Base-by-base conservation (phyloP, 2,113 vertebrate species). In the Rhinogobius similis region DNA sequence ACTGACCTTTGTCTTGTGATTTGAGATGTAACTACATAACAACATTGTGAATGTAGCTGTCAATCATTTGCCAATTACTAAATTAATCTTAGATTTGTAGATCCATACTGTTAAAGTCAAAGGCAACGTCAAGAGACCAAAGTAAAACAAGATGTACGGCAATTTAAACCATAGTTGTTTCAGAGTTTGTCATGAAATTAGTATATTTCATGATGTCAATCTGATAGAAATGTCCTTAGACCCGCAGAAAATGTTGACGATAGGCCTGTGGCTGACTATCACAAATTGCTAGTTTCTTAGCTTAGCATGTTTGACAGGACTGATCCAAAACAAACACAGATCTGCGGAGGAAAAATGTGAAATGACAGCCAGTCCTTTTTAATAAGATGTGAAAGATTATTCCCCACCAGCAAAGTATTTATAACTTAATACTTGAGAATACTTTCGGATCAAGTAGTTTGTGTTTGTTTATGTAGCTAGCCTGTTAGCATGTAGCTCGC, bases 391-490 rank as follows among this genome's bases (percentile, higher is more conserved):
- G 2, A 8, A 67, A 11, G 14, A 29, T 24, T 18, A 10, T 36
- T n/a, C 0, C 3, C 18, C 0, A 52, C 11, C 0, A 2, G 38
- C 6, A 29, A 1, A 26, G 0, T 5, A 29, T 4, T n/a, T 38
- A 23, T 23, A 10, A 46, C 14, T 1, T 5, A 11, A 1, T 6
- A 6, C 67, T 72, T 61, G 6, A 20, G 23, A 9, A 56, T 36
- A n/a, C 38, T 78, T 73, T 20, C 4, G 24, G 67, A 52, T 10
- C 10, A 13, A 72, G 16, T 41, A 1, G 32, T 82, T 32, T 48
- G 53, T 76, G 89, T 93, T 93, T 92, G 91, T 93, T 93, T 92
- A 92, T 92, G 83, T 88, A 88, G 89, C 81, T 89, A 82, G 87
- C 84, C 71, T 78, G 81, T 76, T 87, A 86, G 89, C 88, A 74